Evolutionary conservation across 2,113 vertebrate species (phyloP), one percentile per base, ranked within the genome.

Genomic region (Chunga burmeisteri): DNA sequence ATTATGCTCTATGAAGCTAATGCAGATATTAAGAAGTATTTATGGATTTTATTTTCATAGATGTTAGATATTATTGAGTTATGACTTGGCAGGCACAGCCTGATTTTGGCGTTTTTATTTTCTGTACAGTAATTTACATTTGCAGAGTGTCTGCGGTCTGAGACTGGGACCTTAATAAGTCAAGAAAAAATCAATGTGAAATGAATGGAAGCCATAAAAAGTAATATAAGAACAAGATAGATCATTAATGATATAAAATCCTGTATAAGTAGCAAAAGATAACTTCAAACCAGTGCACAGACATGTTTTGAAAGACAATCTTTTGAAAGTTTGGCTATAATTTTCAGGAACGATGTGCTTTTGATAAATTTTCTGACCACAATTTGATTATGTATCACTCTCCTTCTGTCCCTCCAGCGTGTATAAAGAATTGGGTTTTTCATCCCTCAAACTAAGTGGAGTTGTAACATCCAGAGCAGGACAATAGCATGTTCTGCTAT

Each of bases 91-190:
- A 92, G 66, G 38, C 36, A 46, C 89, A 91, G 89, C 7, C 58
- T 91, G 86, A 93, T 93, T 94, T 97, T 89, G 89, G 78, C 91
- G 88, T 91, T 97, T 97, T 96, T 97, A 95, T 97, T 91, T 97
- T 95, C 86, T 89, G 34, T 82, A 22, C 36, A 3, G 4, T 42
- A 91, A 94, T 96, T 97, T 97, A 94, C 82, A 94, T 95, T 82
- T 96, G 49, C 49, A 62, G 81, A 84, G 53, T 82, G 95, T 84
- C 83, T 94, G 46, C 29, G 49, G 77, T 95, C 73, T 96, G 86
- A 94, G 70, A 66, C 49, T 42, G 29, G 49, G 74, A 44, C 58
- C 73, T 93, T 94, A 89, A 97, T 94, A 97, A 97, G 90, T 93
- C 94, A 95, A 78, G 29, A 47, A 82, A 86, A 96, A 93, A 97